Evolutionary conservation across 2,888 invertebrate genomes (phyloP).

Genomic region (Drosophila ezoana): DNA sequence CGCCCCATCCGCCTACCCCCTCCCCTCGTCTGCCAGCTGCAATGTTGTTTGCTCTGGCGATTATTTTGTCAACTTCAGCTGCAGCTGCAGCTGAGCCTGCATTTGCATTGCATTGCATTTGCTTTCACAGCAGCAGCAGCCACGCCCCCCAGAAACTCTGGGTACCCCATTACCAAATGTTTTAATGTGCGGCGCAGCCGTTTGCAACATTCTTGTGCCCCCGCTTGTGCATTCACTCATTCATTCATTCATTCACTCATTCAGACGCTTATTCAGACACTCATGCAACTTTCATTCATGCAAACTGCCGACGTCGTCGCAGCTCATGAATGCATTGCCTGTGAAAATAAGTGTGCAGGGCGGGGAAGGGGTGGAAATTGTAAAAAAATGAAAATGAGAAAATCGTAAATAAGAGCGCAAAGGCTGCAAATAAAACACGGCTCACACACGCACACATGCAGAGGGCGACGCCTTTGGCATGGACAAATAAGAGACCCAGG

Average conservation of each 20-base stretch:
- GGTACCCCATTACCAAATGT: conserved; percentile 50
- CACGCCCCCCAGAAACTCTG: not conserved
- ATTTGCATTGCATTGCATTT: conserved; percentile 49
- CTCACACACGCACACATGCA: conserved; percentile 27
- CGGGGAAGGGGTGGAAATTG: conserved; percentile 32
- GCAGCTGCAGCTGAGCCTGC: conserved; percentile 26
- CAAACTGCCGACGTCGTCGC: conserved; percentile 46
- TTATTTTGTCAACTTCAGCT: conserved; percentile 59
- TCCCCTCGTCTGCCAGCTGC: conserved; percentile 23
- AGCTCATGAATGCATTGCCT: conserved; percentile 56
- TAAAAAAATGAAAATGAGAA: conserved; percentile 57
- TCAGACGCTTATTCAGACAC: conserved; percentile 66
- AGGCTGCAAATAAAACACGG: conserved; percentile 69
- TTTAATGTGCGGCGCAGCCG: conserved; percentile 70
- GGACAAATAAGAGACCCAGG: conserved; percentile 24
- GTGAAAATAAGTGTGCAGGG: conserved; percentile 37
- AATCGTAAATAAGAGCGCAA: conserved; percentile 79
- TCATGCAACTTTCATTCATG: conserved; percentile 79
- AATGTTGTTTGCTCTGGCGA: conserved; percentile 46
- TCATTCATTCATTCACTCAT: conserved; percentile 64
- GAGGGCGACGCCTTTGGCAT: conserved; percentile 56
- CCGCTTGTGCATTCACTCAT: conserved; percentile 21
- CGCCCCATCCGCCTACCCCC: conserved; percentile 39
- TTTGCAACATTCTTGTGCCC: conserved; percentile 71
- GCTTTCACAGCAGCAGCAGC: conserved; percentile 23